Evolutionary conservation across 1,140 invertebrate genomes (phyloP), one percentile per base, ranked within the genome.

Genomic region (Monomorium pharaonis): DNA sequence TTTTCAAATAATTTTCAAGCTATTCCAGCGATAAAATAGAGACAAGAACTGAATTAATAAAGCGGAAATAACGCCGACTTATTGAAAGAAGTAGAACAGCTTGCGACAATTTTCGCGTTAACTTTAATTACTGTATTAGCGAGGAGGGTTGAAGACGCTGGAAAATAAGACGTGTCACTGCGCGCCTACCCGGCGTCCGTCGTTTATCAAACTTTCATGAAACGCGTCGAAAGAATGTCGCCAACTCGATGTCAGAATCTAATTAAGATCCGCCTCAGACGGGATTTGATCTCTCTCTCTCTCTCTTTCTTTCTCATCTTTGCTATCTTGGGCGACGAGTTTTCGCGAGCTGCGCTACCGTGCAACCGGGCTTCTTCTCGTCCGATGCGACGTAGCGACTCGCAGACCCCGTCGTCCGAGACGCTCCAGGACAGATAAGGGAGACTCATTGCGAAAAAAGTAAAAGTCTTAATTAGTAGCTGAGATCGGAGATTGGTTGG

Each of bases 381-480:
- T 51, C 47, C 70, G 74, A 54, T 7, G 44, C 44, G 44, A 49
- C 67, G 56, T 37, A 63, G 54, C 56, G 54, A 5, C 60, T 49
- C 33, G 85, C 47, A 47, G 5, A 37, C 37, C 62, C n/a, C n/a
- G n/a, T n/a, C 24, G 51, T 10, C 27, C 51, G 47, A 78, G 88
- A 87, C 62, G 74, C 63, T 89, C 47, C 74, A 83, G 27, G 44
- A 54, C 42, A 90, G 86, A 88, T 90, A 86, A 72, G 65, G 88
- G 76, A 90, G 89, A 91, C 74, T 88, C 70, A 37, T 62, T 86
- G 44, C 30, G 76, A 70, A 90, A 88, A 90, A 90, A 88, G 86
- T 90, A 90, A 90, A 90, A 90, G 86, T 91, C 89, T 91, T 91
- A 91, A 91, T 91, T 91, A 91, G 89, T 56, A 83, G 86, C 88